These are phyloP conservation scores for Corynorhinus townsendii DNA, from an alignment of 2,113 vertebrate species.

Conservation along the genomic window DNA sequence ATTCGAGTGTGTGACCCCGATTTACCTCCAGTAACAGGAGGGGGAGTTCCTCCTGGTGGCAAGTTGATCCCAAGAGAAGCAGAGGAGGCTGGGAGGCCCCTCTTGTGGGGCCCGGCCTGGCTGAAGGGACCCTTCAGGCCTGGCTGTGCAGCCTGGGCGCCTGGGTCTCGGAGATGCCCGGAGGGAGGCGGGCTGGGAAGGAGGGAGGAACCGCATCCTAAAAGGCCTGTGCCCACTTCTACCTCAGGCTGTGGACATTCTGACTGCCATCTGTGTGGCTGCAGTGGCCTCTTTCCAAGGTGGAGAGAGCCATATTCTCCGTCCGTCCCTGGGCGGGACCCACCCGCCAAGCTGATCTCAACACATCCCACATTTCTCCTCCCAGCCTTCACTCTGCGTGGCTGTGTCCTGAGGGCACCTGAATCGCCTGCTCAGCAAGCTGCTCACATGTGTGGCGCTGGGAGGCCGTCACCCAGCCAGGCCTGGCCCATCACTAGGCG, in stretches of 20 bases:
- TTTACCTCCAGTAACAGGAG: not conserved
- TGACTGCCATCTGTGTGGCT: fast-evolving
- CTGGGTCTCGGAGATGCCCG: not conserved
- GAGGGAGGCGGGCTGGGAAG: not conserved
- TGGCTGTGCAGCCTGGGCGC: not conserved
- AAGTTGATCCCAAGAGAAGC: not conserved
- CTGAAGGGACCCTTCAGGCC: not conserved
- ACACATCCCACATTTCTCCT: not conserved
- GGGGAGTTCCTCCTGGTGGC: not conserved
- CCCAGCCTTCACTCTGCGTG: not conserved
- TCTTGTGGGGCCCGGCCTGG: not conserved
- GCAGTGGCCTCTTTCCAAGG: not conserved
- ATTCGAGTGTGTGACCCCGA: fast-evolving
- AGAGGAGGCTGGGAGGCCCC: not conserved
- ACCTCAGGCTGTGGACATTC: not conserved
- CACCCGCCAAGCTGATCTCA: not conserved
- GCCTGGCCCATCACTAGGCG: not conserved
- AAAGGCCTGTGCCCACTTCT: not conserved
- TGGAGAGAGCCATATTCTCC: not conserved
- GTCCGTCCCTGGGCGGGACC: too few species aligned
- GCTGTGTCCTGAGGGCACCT: slow-evolving; percentile 3
- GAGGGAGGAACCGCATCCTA: not conserved
- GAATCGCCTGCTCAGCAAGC: not conserved
- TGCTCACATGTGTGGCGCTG: not conserved
- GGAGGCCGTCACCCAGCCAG: not conserved